Conservation (phyloP, 2,797 vertebrate species). For the Steatocranus sp. region DNA sequence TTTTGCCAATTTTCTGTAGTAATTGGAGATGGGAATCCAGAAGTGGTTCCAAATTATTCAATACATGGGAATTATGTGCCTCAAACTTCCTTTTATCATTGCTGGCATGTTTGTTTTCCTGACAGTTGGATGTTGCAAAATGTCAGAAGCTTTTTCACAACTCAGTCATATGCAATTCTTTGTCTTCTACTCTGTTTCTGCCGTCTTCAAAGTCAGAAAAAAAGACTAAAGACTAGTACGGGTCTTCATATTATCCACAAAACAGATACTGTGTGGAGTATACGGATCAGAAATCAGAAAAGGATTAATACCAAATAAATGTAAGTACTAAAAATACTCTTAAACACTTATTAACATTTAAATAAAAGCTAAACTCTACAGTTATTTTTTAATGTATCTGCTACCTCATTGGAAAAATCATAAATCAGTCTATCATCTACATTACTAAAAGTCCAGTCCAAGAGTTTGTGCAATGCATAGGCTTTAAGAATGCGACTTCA, state of each 20-base stretch:
- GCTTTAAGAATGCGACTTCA: not conserved
- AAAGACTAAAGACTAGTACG: not conserved
- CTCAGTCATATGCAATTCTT: not conserved
- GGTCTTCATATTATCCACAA: not conserved
- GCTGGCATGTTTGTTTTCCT: not conserved
- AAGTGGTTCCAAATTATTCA: not conserved
- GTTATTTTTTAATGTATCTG: not conserved
- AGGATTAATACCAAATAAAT: not conserved
- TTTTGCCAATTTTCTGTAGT: not conserved
- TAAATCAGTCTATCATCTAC: not conserved
- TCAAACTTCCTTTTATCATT: not conserved
- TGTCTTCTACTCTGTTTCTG: not conserved
- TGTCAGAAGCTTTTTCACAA: not conserved
- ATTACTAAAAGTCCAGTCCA: not conserved
- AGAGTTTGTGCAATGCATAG: not conserved
- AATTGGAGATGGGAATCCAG: not conserved
- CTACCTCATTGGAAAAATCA: not conserved
- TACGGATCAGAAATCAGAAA: not conserved
- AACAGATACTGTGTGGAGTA: not conserved
- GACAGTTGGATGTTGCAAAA: not conserved
- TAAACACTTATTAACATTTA: not conserved
- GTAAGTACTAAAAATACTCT: not conserved
- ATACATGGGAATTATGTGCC: not conserved
- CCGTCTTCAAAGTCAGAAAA: not conserved
- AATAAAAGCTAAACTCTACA: not conserved